These are phyloP conservation scores for Tenrec ecaudatus DNA, from an alignment of 2,113 vertebrate species.

Conservation along the genomic window DNA sequence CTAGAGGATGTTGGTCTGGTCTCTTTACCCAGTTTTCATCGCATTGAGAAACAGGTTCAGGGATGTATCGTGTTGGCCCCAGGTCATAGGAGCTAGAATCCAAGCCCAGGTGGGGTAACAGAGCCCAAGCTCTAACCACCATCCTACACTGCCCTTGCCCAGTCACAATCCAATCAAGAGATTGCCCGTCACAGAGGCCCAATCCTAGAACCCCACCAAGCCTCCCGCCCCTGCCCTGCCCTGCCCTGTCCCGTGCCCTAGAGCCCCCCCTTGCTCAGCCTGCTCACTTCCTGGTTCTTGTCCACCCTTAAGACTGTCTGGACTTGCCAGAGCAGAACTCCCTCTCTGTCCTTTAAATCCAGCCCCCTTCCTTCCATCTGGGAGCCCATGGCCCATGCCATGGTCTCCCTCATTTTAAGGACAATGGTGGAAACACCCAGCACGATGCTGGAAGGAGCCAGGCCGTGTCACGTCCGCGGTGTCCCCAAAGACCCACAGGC, in stretches of 20 bases:
- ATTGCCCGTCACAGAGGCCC: rapidly evolving
- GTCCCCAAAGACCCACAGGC: conserved; percentile 49
- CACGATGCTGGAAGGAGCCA: background rate
- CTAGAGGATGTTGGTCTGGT: background rate
- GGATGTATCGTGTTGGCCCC: too few species aligned
- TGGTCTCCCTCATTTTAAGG: conserved; percentile 48
- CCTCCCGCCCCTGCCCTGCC: rapidly evolving
- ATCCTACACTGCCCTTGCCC: rapidly evolving
- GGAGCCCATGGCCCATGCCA: background rate
- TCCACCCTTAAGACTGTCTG: background rate
- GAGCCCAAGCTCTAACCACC: too few species aligned
- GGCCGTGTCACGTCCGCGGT: background rate
- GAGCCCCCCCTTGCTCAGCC: too few species aligned
- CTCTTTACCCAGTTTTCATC: background rate
- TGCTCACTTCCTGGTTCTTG: background rate
- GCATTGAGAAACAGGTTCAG: background rate
- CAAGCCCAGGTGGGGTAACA: too few species aligned
- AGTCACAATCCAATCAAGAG: background rate
- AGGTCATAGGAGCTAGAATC: background rate
- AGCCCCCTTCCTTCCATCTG: background rate
- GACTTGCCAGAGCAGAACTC: background rate
- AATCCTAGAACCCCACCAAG: rapidly evolving
- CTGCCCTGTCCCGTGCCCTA: too few species aligned
- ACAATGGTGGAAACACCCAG: background rate
- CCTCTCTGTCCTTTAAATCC: background rate